Evolutionary conservation across 2,113 vertebrate species (phyloP).

Genomic region (Saguinus midas): DNA sequence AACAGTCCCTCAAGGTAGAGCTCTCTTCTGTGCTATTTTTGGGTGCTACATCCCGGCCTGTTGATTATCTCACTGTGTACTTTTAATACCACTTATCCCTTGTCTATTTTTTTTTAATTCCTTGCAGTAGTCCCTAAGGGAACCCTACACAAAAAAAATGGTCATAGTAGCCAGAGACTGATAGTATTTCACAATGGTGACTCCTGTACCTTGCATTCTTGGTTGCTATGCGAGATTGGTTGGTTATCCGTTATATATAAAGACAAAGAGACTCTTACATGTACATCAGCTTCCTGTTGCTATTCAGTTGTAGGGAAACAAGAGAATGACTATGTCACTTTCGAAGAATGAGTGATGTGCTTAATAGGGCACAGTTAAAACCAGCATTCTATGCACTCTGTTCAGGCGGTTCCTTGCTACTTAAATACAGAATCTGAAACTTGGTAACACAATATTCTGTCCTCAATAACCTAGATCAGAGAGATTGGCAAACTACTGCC

Average conservation of each 20-base stretch:
- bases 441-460: background rate
- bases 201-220: slow-evolving; percentile 23
- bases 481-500: background rate
- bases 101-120: background rate
- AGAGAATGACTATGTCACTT: slow-evolving; percentile 10
- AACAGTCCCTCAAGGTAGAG: background rate
- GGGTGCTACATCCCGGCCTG: background rate
- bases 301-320: slow-evolving; percentile 41
- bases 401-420: background rate
- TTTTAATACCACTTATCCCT: slow-evolving; percentile 7
- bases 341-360: background rate
- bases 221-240: slow-evolving; percentile 13
- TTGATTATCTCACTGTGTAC: background rate
- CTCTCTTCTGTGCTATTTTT: background rate
- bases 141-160: background rate
- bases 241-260: slow-evolving; percentile 31
- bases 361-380: background rate
- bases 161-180: background rate
- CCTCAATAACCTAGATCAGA: background rate
- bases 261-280: slow-evolving; percentile 59
- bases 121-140: background rate
- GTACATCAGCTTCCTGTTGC: background rate
- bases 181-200: slow-evolving; percentile 24
- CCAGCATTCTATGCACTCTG: background rate
- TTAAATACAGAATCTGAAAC: slow-evolving; percentile 6